phyloP scores from a whole-genome alignment of 2,113 vertebrate species.

The Sylvietta virens region DNA sequence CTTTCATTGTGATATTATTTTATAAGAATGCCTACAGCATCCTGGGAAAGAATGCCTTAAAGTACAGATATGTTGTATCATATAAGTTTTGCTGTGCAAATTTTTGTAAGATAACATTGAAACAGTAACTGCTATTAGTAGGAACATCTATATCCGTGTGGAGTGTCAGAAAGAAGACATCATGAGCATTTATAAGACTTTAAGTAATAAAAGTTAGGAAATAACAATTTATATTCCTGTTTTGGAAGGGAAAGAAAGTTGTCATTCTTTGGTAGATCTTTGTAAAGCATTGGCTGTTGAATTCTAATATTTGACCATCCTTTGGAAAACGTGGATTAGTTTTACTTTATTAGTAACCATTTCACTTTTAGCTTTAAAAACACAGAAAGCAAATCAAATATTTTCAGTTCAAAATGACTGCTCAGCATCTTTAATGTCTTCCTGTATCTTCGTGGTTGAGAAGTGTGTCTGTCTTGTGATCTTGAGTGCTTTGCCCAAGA shows the following conservation, averaged over 20 bases:
- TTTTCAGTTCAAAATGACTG: background rate
- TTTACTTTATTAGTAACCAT: background rate
- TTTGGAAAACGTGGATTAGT: background rate
- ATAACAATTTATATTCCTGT: background rate
- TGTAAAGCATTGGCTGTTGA: background rate
- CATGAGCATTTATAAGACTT: background rate
- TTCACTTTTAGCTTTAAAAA: background rate
- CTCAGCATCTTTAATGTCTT: background rate
- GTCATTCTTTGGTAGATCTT: accelerated
- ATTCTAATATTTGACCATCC: background rate
- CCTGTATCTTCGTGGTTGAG: background rate
- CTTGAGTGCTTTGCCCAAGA: background rate
- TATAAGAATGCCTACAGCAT: background rate
- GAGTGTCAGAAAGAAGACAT: background rate
- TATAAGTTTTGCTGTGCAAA: background rate
- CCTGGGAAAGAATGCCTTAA: background rate
- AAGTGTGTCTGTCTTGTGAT: constrained; percentile 30
- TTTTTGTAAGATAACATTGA: background rate
- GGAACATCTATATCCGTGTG: accelerated
- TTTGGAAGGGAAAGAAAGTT: background rate
- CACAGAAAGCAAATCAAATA: background rate
- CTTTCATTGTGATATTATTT: background rate
- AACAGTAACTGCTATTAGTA: background rate
- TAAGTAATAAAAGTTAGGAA: background rate
- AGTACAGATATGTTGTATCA: background rate